Evolutionary conservation across 2,797 vertebrate species (phyloP).

Genomic region (Fratercula arctica): DNA sequence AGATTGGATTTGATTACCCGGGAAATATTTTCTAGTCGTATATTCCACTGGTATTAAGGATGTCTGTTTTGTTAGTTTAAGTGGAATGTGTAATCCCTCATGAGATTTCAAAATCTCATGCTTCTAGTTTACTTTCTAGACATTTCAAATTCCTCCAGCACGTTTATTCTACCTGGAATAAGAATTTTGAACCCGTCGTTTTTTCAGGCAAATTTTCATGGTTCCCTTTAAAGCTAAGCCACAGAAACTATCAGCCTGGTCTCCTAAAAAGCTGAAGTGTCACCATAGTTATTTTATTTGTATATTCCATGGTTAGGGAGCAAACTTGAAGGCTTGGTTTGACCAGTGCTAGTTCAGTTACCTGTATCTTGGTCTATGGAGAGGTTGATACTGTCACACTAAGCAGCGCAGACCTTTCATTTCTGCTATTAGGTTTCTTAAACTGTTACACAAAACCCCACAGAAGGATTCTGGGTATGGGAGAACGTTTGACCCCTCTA

Average conservation of each 20-base stretch:
- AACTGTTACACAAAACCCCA: background rate
- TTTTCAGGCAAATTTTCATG: background rate
- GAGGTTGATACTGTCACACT: background rate
- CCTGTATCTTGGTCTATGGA: background rate
- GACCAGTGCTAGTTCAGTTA: background rate
- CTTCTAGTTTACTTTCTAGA: background rate
- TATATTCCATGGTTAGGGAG: background rate
- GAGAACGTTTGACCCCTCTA: background rate
- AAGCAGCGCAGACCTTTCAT: background rate
- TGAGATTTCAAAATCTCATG: background rate
- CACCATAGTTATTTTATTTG: background rate
- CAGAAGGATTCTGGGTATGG: background rate
- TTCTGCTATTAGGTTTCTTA: background rate
- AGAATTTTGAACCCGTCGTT: background rate
- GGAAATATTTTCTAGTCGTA: background rate
- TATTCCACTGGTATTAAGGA: background rate
- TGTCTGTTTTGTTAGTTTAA: background rate
- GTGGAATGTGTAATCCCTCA: background rate
- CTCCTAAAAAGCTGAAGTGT: background rate
- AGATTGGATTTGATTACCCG: background rate
- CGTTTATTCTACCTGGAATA: background rate
- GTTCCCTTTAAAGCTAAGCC: background rate
- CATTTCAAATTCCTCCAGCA: background rate
- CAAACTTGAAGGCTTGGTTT: background rate
- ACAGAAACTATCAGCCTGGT: background rate